phyloP scores from a whole-genome alignment of 2,888 invertebrate species.

The Cerceris ruficornis region DNA sequence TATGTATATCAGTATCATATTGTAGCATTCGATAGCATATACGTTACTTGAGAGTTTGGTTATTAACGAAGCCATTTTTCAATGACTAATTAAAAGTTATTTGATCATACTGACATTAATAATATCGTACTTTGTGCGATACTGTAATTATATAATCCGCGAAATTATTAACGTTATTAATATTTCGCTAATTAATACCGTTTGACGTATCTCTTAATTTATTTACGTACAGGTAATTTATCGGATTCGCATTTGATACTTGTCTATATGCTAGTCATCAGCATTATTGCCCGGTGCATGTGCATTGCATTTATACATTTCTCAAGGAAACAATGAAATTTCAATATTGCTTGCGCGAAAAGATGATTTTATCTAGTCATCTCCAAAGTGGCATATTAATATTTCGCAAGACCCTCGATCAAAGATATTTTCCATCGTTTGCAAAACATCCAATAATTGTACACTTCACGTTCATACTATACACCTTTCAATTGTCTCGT shows the following conservation, averaged over 20 bases:
- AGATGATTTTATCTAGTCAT: constrained; percentile 46
- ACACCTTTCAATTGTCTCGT: no score
- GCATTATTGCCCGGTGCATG: neutral
- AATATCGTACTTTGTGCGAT: neutral
- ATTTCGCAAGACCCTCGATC: constrained; percentile 24
- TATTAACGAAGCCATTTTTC: no score
- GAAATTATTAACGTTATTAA: no score
- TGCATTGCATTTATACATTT: constrained; percentile 13
- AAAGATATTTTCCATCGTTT: constrained; percentile 36
- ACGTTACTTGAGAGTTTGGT: no score
- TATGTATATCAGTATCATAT: no score
- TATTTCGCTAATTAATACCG: no score
- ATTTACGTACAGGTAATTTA: neutral
- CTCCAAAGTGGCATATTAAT: constrained; percentile 26
- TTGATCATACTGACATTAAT: no score
- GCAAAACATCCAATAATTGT: neutral
- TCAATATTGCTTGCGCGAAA: constrained; percentile 45
- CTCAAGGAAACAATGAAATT: constrained; percentile 36
- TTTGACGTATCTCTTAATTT: no score
- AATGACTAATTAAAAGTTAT: no score
- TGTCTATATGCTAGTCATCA: neutral
- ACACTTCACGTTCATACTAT: neutral
- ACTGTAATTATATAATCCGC: neutral
- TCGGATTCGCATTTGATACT: constrained; percentile 7
- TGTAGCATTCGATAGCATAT: no score